Base-by-base conservation (phyloP, 2,888 invertebrate species). In the Protodeltote pygarga region DNA sequence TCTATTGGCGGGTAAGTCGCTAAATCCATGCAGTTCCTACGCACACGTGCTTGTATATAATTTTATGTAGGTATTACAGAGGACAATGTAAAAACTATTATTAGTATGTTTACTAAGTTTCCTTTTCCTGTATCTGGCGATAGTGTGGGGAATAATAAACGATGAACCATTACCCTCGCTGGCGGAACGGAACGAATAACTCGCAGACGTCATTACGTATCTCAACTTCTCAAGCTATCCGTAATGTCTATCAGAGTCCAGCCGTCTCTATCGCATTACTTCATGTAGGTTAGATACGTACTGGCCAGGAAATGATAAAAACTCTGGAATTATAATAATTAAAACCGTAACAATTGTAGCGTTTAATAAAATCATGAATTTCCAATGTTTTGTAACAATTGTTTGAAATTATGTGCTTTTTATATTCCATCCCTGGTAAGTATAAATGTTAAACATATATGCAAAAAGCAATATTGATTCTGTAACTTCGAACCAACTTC, bases 161-260 rank as follows among this genome's bases (percentile, higher is more conserved):
- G 64, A 64, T 65, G 55, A 58, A 69, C 67, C 71, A 71, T 74
- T 72, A 75, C 74, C 63, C 68, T 66, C 73, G 64, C 79, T 73
- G 72, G 63, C 78, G 79, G 78, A 80, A 80, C 83, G 84, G 79
- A 85, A 84, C 83, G 78, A 69, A 65, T 52, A 47, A 49, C 58
- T 54, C 32, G 42, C 47, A 34, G 28, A 38, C 46, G 51, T 28
- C 34, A 31, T 37, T 33, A 55, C 44, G 42, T 58, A 50, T 52
- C 53, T 52, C 34, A 40, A 32, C 34, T 46, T 53, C 48, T 46
- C 39, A 38, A 37, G 59, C n/a, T 38, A 31, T 33, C 34, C 13
- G 41, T 50, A 39, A 58, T 52, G 29, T 49, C 40, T 65, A 47
- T 38, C 15, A 42, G 39, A 34, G 45, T 40, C 65, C 52, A 60